Percentiles rank a stretch among this genome's conserved stretches.
Conservation (phyloP, 2,888 invertebrate genomes). For the Hypolimnas misippus region DNA sequence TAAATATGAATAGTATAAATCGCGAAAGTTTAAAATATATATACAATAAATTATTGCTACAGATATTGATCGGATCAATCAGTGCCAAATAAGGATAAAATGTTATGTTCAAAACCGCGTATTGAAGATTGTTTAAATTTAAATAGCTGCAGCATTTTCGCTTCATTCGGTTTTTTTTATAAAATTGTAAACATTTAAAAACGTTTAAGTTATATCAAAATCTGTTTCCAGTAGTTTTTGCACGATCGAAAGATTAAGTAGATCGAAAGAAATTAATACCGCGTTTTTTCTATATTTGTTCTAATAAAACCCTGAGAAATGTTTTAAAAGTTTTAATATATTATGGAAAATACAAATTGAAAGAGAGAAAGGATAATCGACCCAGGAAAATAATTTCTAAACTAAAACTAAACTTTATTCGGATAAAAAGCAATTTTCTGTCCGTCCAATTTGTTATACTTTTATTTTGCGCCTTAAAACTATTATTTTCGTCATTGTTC, state of each 20-base stretch:
- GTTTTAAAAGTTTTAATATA: too few relatives aligned
- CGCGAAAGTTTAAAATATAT: too few relatives aligned
- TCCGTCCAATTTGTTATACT: constrained; percentile 54
- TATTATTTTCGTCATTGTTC: not conserved
- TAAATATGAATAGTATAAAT: too few relatives aligned
- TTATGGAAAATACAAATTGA: not conserved
- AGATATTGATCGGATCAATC: constrained; percentile 23
- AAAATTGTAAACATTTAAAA: too few relatives aligned
- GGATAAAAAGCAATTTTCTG: constrained; percentile 49
- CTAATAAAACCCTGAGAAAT: too few relatives aligned
- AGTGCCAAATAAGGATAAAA: constrained; percentile 39
- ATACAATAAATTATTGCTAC: too few relatives aligned
- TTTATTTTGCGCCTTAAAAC: constrained; percentile 9
- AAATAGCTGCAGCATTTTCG: not conserved
- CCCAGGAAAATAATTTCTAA: not conserved
- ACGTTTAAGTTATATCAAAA: too few relatives aligned
- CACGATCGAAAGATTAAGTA: too few relatives aligned
- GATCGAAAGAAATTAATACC: too few relatives aligned
- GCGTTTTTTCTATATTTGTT: too few relatives aligned
- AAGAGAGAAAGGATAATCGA: not conserved
- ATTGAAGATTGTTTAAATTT: not conserved
- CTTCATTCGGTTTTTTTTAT: too few relatives aligned
- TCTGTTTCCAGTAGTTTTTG: too few relatives aligned
- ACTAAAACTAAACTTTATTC: constrained; percentile 22
- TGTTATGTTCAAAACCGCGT: not conserved